Base-by-base conservation (phyloP, 2,888 invertebrate genomes). In the Aphodius granarius region DNA sequence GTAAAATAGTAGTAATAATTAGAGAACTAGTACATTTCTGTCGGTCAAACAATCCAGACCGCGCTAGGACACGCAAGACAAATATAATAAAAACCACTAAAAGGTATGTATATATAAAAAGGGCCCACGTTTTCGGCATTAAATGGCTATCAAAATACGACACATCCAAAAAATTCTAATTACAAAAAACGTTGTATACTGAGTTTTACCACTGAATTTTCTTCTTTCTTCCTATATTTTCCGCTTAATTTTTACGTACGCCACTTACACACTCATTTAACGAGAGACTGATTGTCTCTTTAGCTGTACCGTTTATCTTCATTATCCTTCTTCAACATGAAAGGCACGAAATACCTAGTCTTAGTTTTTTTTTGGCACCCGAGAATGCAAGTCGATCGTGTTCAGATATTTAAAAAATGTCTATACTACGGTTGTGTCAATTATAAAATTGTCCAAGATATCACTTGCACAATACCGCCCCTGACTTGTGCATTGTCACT, bases 351-450 rank as follows among this genome's bases (percentile, higher is more conserved):
- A 83, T 84, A 86, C 85, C 84, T 85, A 86, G 83, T 83, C 83
- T 83, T 83, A 83, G 83, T 85, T 85, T 84, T n/a, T 82, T 86
- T 87, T 88, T 88, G 88, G 87, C 88, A 88, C 88, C 87, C 87
- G 85, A 86, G 86, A 87, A 87, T 86, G 86, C 85, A 84, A 82
- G 75, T 74, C 74, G 76, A 77, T 68, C 63, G 19, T 20, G 21
- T 71, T 73, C 43, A 65, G 73, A 71, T 73, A 70, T 77, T 76
- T 76, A 76, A 76, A 70, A 21, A 71, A 73, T 72, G 66, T 71
- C 71, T 71, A 68, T 66, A 63, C 74, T 74, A 76, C 62, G 23
- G 71, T 72, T 72, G 66, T 63, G 63, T 73, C 65, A 77, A 75
- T 74, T 71, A 74, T 71, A 77, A 83, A 85, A 84, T 83, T 82